phyloP scores from a whole-genome alignment of 1,140 invertebrate genomes.

The Gryllus bimaculatus region DNA sequence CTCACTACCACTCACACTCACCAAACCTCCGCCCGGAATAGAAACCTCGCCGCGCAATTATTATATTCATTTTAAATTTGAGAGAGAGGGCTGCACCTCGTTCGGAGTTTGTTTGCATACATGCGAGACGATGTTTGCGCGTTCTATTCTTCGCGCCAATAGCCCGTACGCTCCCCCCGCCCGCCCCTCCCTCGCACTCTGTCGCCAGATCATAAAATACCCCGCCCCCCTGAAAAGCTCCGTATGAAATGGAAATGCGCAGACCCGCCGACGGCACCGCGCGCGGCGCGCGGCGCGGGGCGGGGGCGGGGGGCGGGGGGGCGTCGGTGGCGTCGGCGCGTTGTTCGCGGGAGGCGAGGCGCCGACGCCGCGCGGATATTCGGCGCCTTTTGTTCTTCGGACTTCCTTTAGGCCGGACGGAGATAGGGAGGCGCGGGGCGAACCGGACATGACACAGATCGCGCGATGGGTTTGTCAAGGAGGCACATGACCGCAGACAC shows the following conservation, averaged over 20 bases:
- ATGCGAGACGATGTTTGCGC: not conserved
- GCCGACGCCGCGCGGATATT: not conserved
- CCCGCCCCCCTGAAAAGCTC: not conserved
- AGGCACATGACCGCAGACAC: not conserved
- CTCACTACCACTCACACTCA: too few relatives aligned
- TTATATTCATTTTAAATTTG: not conserved
- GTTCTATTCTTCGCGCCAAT: not conserved
- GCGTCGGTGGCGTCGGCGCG: too few relatives aligned
- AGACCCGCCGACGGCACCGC: not conserved
- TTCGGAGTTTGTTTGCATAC: not conserved
- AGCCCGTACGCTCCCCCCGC: not conserved
- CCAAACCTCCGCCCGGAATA: not conserved
- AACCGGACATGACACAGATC: not conserved
- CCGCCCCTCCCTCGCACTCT: not conserved
- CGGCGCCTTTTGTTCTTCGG: not conserved
- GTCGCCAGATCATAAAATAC: not conserved
- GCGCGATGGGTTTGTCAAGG: not conserved
- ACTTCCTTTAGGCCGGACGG: not conserved
- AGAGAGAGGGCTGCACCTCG: not conserved
- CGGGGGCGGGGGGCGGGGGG: too few relatives aligned
- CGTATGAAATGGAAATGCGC: not conserved
- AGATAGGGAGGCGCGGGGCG: too few relatives aligned
- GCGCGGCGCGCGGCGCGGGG: too few relatives aligned
- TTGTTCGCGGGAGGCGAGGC: not conserved
- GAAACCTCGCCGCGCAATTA: not conserved